Percentiles rank a stretch among this genome's conserved stretches.
phyloP scores from a whole-genome alignment of 2,888 invertebrate species.

The Agrotis exclamationis region DNA sequence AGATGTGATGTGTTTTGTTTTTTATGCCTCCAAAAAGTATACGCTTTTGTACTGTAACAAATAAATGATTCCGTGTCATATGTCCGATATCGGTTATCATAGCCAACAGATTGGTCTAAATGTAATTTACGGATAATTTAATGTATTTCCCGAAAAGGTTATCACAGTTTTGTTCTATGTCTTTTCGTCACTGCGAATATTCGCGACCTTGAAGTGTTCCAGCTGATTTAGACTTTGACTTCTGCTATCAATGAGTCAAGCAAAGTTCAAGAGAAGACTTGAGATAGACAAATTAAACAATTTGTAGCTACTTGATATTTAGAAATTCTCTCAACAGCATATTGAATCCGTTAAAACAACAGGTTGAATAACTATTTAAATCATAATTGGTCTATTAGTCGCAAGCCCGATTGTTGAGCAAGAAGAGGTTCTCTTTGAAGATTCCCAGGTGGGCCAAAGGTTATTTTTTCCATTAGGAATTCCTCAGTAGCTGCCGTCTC shows the following conservation, averaged over 20 bases:
- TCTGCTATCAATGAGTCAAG: not conserved
- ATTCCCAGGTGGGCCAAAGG: too few species aligned
- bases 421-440: too few species aligned
- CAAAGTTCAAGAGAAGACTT: not conserved
- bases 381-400: too few species aligned
- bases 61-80: slow-evolving; percentile 2
- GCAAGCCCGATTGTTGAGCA: too few species aligned
- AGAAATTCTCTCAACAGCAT: not conserved
- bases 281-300: not conserved
- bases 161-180: slow-evolving; percentile 20
- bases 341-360: not conserved
- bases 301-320: not conserved
- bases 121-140: slow-evolving; percentile 30
- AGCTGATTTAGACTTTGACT: slow-evolving; percentile 8
- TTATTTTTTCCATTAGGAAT: too few species aligned
- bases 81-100: slow-evolving; percentile 23
- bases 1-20: too few species aligned
- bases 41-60: not conserved
- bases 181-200: slow-evolving; percentile 2
- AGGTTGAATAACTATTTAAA: too few species aligned
- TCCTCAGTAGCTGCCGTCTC: too few species aligned
- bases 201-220: slow-evolving; percentile 2
- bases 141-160: slow-evolving; percentile 45
- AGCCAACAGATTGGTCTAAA: slow-evolving; percentile 12
- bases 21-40: too few species aligned